Evolutionary conservation across 2,113 vertebrate genomes (phyloP), one percentile per base, ranked within the genome.

Genomic region (Eidolon helvum): DNA sequence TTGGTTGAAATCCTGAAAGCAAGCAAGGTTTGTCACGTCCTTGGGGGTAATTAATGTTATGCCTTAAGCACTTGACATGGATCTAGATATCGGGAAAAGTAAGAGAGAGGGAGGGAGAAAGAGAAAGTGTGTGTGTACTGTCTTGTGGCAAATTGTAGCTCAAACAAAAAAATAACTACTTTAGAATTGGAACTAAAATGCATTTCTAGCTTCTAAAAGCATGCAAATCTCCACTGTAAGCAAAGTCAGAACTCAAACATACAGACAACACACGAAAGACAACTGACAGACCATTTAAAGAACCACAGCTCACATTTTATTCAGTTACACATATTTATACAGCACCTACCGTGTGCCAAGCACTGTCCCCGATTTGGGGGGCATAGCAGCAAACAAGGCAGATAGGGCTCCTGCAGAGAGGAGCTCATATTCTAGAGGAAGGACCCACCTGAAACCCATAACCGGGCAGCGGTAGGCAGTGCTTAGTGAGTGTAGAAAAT

Each of bases 1-100:
- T 98, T 99, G 93, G 96, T 99, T 65, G 99, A 99, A 69, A 98
- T 99, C 87, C 97, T 99, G 98, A 99, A 98, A 98, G 98, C 95
- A 72, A 99, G 99, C 98, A 99, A 99, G 99, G 99, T 99, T 99
- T 95, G 98, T 99, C 83, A 95, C 57, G 63, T 66, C 55, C 28
- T 24, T 12, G 24, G n/a, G 38, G 45, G 53, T 28, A 7, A 19
- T 48, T 69, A 24, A 57, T 30, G 18, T 26, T 72, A 24, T 28
- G 87, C 35, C 4, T 3, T 65, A 5, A 28, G 30, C 30, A 5
- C 5, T 33, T 53, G 30, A n/a, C 12, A 2, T 2, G 15, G 18
- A 69, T 22, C 33, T n/a, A 5, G 43, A 87, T 40, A 33, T 97
- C 71, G 33, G 95, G 71, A 66, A 55, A 43, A 75, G 77, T 61